Evolutionary conservation across 2,888 invertebrate genomes (phyloP).

Genomic region (Carabus problematicus): DNA sequence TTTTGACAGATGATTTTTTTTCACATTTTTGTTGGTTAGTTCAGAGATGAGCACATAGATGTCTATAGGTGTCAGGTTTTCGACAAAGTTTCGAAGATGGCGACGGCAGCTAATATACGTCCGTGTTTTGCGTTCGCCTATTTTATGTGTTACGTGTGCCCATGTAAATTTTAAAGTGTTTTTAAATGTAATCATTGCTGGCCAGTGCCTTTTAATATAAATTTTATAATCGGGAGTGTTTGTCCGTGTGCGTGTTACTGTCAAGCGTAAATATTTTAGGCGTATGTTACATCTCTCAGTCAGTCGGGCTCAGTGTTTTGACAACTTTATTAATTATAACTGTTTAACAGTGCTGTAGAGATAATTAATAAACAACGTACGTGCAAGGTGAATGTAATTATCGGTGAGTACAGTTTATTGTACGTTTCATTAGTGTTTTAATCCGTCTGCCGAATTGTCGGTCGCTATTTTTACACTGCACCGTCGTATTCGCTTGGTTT

Average conservation of each 20-base stretch:
- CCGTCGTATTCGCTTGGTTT: constrained; percentile 15
- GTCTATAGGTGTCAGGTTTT: constrained; percentile 23
- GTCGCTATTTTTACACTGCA: constrained; percentile 23
- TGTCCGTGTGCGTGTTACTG: constrained; percentile 28
- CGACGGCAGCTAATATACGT: constrained; percentile 36
- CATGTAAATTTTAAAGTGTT: constrained; percentile 41
- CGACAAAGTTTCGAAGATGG: constrained; percentile 27
- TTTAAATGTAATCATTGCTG: constrained; percentile 35
- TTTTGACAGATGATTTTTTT: too few species aligned
- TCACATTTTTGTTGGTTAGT: constrained; percentile 2
- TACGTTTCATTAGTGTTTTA: not conserved
- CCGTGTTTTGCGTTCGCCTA: constrained; percentile 31
- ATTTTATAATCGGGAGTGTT: constrained; percentile 35
- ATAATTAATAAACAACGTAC: constrained; percentile 34
- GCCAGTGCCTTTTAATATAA: constrained; percentile 35
- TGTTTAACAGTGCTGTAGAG: constrained; percentile 28
- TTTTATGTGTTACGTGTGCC: constrained; percentile 36
- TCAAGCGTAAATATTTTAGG: constrained; percentile 28
- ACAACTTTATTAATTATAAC: constrained; percentile 41
- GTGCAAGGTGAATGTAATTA: constrained; percentile 39
- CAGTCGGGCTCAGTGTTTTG: constrained; percentile 28
- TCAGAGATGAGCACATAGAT: constrained; percentile 17
- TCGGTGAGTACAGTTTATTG: constrained; percentile 31
- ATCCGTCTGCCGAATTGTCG: constrained; percentile 3
- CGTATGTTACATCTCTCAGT: constrained; percentile 22